These are phyloP conservation scores for Bicyclus anynana DNA, from an alignment of 1,140 invertebrate species.

Conservation along the genomic window DNA sequence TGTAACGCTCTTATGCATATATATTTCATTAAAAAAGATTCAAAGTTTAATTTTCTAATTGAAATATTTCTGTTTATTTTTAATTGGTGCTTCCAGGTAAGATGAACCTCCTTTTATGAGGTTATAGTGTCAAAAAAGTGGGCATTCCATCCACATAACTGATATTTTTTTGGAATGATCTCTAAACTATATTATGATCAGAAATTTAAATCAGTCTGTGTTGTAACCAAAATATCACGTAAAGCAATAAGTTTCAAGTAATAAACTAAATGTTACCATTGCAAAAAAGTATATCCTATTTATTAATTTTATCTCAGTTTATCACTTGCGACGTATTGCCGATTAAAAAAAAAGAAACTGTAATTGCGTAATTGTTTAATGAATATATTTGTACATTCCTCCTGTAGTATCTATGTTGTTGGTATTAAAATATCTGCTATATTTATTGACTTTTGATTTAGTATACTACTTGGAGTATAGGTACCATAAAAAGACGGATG, in stretches of 20 bases:
- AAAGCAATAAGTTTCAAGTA: neutral
- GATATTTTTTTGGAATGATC: no score
- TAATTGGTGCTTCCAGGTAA: no score
- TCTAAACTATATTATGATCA: no score
- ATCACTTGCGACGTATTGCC: neutral
- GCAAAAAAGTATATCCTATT: neutral
- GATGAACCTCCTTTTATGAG: no score
- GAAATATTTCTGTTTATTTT: no score
- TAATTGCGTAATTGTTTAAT: neutral
- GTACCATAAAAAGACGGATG: no score
- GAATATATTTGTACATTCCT: conserved; percentile 50
- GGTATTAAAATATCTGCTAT: conserved; percentile 55
- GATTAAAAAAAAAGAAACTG: neutral
- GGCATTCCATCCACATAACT: no score
- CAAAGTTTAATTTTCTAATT: no score
- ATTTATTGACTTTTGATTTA: conserved; percentile 11
- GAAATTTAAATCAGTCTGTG: neutral
- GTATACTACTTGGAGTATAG: no score
- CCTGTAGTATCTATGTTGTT: conserved; percentile 49
- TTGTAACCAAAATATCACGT: neutral
- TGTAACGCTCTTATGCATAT: no score
- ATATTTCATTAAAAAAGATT: no score
- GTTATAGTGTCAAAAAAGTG: no score
- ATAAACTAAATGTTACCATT: neutral
- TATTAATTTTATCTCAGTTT: neutral